These are phyloP conservation scores for Eudemis profundana DNA, from an alignment of 2,888 invertebrate genomes.

Conservation along the genomic window DNA sequence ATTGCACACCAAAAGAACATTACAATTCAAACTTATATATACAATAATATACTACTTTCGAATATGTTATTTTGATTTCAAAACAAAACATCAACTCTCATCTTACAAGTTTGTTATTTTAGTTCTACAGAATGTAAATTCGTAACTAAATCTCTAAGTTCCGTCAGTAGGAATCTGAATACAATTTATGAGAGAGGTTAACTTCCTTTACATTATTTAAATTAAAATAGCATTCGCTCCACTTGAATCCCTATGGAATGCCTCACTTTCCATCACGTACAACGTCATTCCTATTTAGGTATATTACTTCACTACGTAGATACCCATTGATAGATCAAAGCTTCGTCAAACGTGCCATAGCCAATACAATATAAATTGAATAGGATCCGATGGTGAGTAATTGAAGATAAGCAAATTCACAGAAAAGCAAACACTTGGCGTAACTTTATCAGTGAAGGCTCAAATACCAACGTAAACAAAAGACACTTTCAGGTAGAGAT, in stretches of 20 bases:
- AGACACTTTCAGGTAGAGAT: constrained; percentile 6
- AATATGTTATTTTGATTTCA: neutral
- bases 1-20: too few species aligned
- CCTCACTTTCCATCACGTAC: constrained; percentile 14
- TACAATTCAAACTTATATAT: too few species aligned
- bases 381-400: constrained; percentile 12
- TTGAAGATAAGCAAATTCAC: constrained; percentile 26
- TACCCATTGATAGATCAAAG: constrained; percentile 35
- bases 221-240: constrained; percentile 15
- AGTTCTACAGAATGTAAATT: constrained; percentile 6
- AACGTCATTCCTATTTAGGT: constrained; percentile 26
- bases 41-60: neutral
- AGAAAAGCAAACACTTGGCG: constrained; percentile 28
- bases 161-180: constrained; percentile 16
- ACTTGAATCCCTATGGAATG: constrained; percentile 13
- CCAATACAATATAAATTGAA: constrained; percentile 8
- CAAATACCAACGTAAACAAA: constrained; percentile 36
- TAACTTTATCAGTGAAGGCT: constrained; percentile 27
- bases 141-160: constrained; percentile 17
- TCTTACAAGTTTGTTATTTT: constrained; percentile 17
- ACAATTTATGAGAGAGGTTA: constrained; percentile 19
- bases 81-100: neutral
- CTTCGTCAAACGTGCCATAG: constrained; percentile 2
- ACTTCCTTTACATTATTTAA: constrained; percentile 16
- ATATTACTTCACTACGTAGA: neutral